phyloP scores from a whole-genome alignment of 37 sponge, comb jelly and placozoan species.

The Ianthella basta region DNA sequence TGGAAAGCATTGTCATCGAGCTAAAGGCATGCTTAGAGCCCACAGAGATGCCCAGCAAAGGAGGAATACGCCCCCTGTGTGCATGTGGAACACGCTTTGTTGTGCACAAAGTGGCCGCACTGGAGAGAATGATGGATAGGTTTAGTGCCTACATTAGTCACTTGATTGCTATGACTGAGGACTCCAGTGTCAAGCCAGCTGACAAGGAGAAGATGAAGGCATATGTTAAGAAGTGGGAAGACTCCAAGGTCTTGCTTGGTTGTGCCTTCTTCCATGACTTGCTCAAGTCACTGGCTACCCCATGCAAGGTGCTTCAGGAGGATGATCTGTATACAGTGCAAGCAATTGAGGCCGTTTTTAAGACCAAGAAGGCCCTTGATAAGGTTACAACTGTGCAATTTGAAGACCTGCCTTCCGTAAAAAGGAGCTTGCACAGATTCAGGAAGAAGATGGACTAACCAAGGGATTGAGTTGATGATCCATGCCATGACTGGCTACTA shows the following conservation, averaged over 20 bases:
- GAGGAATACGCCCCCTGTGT: conserved; percentile 53
- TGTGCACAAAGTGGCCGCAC: conserved; percentile 66
- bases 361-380: conserved; percentile 40
- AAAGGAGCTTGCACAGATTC: conserved; percentile 49
- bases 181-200: conserved; percentile 39
- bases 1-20: conserved; percentile 53
- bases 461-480: conserved; percentile 38
- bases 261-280: conserved; percentile 79
- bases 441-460: conserved; percentile 39
- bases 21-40: conserved; percentile 50
- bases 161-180: conserved; percentile 52
- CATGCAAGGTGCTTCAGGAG: conserved; percentile 62
- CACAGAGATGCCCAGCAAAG: conserved; percentile 51
- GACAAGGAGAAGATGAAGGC: conserved; percentile 64
- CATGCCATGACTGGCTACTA: conserved; percentile 64
- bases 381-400: conserved; percentile 41
- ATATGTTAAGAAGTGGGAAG: conserved; percentile 60
- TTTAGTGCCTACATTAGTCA: conserved; percentile 73
- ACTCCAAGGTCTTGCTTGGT: conserved; percentile 57
- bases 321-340: conserved; percentile 60
- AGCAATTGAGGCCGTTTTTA: conserved; percentile 67
- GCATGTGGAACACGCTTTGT: conserved; percentile 76
- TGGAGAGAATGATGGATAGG: conserved; percentile 50
- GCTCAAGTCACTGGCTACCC: conserved; percentile 53
- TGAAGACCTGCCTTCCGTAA: conserved; percentile 59